Percentiles rank a stretch among this genome's conserved stretches.
Evolutionary conservation across 2,888 invertebrate species (phyloP).

Genomic region (Embidobia sp.): DNA sequence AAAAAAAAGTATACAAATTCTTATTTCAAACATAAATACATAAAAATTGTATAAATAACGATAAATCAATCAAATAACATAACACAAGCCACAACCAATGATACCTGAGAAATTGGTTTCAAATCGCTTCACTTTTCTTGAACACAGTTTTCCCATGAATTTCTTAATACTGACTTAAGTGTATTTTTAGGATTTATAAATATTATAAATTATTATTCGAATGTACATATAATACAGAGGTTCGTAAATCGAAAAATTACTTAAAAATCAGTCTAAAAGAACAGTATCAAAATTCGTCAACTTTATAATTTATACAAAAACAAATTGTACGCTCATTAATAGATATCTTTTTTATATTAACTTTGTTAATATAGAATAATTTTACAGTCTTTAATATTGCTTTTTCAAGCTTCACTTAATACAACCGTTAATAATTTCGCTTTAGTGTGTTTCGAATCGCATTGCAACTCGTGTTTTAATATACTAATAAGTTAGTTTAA

Average conservation of each 20-base stretch:
- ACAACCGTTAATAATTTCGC: conserved; percentile 16
- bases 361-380: conserved; percentile 24
- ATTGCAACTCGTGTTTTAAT: conserved; percentile 4
- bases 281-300: conserved; percentile 1
- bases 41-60: conserved; percentile 15
- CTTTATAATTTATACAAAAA: conserved; percentile 14
- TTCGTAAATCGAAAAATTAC: conserved; percentile 13
- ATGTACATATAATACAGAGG: conserved; percentile 49
- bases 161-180: conserved; percentile 34
- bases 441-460: conserved; percentile 16
- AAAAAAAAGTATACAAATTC: conserved; percentile 1
- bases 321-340: conserved; percentile 4
- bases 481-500: background rate
- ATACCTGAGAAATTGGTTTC: conserved; percentile 23
- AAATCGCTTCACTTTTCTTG: conserved; percentile 15
- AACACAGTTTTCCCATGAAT: conserved; percentile 31
- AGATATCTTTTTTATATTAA: conserved; percentile 9
- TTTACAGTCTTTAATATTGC: conserved; percentile 32
- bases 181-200: background rate
- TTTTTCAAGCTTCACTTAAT: conserved; percentile 21
- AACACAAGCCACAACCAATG: conserved; percentile 24
- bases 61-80: conserved; percentile 23
- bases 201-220: conserved; percentile 28
- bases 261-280: conserved; percentile 2
- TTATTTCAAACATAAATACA: background rate